Conservation (phyloP, 2,888 invertebrate genomes). For the Priapulus caudatus region DNA sequence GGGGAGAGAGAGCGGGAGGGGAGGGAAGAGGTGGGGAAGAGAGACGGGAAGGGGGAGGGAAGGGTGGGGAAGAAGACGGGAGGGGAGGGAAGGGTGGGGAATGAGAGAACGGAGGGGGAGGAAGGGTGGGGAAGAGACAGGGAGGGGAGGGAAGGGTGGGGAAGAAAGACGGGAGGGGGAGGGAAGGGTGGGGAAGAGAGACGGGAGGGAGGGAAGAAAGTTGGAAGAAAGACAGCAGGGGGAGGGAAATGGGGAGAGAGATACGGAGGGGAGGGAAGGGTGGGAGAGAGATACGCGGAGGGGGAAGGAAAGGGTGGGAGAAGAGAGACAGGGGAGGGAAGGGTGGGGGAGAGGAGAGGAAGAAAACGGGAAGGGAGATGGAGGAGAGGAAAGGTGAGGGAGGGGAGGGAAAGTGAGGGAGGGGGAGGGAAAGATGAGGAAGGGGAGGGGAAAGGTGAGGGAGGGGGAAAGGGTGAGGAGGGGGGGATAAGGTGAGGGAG, state of each 20-base stretch:
- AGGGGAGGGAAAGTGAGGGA: constrained; percentile 29
- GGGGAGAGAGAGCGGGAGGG: too few relatives aligned
- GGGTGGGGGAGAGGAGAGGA: constrained; percentile 20
- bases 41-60: neutral
- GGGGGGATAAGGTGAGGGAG: constrained; percentile 25
- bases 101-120: neutral
- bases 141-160: constrained; percentile 30
- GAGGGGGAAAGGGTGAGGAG: constrained; percentile 27
- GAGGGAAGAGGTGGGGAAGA: too few relatives aligned
- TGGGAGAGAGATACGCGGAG: constrained; percentile 16
- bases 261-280: constrained; percentile 16
- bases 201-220: constrained; percentile 24
- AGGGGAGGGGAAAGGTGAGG: constrained; percentile 25
- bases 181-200: constrained; percentile 24
- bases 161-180: constrained; percentile 23
- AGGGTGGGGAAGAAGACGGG: neutral
- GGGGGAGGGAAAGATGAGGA: constrained; percentile 28
- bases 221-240: constrained; percentile 14
- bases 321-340: constrained; percentile 17
- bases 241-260: constrained; percentile 4
- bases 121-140: constrained; percentile 30
- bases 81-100: neutral
- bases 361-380: constrained; percentile 17
- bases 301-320: constrained; percentile 16
- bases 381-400: constrained; percentile 22